Base-by-base conservation (phyloP, 2,113 vertebrate genomes). In the Larimichthys polyactis region DNA sequence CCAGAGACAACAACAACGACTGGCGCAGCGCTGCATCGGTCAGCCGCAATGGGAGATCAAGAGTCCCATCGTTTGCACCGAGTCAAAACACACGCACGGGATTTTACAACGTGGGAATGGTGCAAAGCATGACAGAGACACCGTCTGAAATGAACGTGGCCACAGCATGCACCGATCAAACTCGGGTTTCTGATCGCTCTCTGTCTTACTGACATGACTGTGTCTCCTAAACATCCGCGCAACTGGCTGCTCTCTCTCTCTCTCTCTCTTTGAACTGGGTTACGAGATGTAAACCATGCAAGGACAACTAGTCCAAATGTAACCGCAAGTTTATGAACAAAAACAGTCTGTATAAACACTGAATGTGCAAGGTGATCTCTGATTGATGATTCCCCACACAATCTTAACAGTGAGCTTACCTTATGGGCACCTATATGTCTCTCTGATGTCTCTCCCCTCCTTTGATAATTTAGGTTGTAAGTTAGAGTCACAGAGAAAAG, bases 61-160 rank as follows among this genome's bases (percentile, higher is more conserved):
- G 51, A 49, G 71, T 52, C 70, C 70, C 49, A 49, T 79, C 73
- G 29, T 83, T 81, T 81, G 81, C 77, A 69, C 22, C 36, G 67
- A 87, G 16, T 70, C 24, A 43, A 58, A 46, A 66, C 52, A 49
- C 68, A 48, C 69, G 19, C 32, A n/a, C 36, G 63, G 12, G 14
- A 40, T 32, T 83, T 80, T 55, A 40, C 43, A 4, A 58, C 20
- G 43, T 55, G 49, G n/a, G 67, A 66, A 60, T 32, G 57, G 20
- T 40, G 85, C 74, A 83, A 83, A 86, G 74, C 86, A 90, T 93
- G 88, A 94, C 78, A 93, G 92, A 93, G 90, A 91, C 89, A 83
- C 72, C 5, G 79, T 79, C 59, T 91, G 78, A 91, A 90, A 91
- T 91, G 52, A 84, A 78, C 87, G 73, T 10, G 44, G 57, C 63